phyloP scores from a whole-genome alignment of 2,113 vertebrate species.

The Sebastes schlegelii region DNA sequence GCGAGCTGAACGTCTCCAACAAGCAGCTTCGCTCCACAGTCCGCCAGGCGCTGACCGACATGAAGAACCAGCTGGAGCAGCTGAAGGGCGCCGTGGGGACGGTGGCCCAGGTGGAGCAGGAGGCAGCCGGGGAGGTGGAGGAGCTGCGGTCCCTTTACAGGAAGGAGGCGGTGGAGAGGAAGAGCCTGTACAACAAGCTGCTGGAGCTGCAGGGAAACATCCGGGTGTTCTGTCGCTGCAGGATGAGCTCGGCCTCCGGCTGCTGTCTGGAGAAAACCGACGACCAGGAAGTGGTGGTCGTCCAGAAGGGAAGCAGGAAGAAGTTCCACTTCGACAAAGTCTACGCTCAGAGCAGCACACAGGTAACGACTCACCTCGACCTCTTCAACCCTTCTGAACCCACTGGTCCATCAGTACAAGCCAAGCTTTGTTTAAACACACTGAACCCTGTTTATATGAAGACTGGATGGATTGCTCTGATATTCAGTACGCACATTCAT shows the following conservation, averaged over 20 bases:
- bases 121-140: slow-evolving; percentile 49
- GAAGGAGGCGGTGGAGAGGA: slow-evolving; percentile 74
- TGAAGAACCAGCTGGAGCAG: slow-evolving; percentile 64
- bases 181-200: slow-evolving; percentile 74
- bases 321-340: slow-evolving; percentile 80
- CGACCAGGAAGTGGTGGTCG: slow-evolving; percentile 68
- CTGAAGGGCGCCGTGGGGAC: slow-evolving; percentile 32
- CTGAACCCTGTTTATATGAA: too few relatives aligned
- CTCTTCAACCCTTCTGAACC: background rate
- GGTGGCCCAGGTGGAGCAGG: slow-evolving; percentile 44
- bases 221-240: slow-evolving; percentile 78
- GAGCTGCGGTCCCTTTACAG: slow-evolving; percentile 71
- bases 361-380: slow-evolving; percentile 58
- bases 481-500: too few relatives aligned
- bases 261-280: slow-evolving; percentile 64
- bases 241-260: slow-evolving; percentile 40
- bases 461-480: too few relatives aligned
- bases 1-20: slow-evolving; percentile 70
- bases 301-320: slow-evolving; percentile 70
- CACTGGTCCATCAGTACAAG: too few relatives aligned
- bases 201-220: slow-evolving; percentile 81
- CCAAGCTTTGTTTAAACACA: too few relatives aligned
- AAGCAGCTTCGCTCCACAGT: slow-evolving; percentile 68
- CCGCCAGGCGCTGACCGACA: slow-evolving; percentile 54
- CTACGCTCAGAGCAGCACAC: slow-evolving; percentile 71